Percentiles rank a stretch among this genome's conserved stretches.
phyloP scores from a whole-genome alignment of 2,797 vertebrate species.

The Eutrigla gurnardus region DNA sequence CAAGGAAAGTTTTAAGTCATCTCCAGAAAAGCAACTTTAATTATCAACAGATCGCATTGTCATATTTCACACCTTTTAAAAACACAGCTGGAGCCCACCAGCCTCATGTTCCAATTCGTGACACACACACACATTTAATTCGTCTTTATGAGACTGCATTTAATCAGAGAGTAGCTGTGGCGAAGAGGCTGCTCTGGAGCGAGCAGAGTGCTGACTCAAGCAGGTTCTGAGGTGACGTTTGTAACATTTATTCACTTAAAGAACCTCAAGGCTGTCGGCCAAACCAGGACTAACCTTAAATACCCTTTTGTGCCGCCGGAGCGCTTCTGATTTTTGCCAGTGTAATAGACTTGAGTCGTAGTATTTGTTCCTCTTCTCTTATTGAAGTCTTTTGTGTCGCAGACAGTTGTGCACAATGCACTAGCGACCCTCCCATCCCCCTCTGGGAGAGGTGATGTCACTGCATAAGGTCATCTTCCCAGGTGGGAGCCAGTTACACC shows the following conservation, averaged over 20 bases:
- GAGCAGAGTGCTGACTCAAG: slow-evolving; percentile 57
- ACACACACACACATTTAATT: slow-evolving; percentile 5
- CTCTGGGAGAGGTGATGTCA: slow-evolving; percentile 48
- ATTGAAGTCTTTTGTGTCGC: slow-evolving; percentile 24
- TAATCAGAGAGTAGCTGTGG: slow-evolving; percentile 31
- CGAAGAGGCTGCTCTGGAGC: slow-evolving; percentile 9
- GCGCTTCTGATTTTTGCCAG: neutral
- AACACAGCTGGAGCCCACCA: slow-evolving; percentile 23
- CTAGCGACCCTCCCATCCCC: slow-evolving; percentile 1
- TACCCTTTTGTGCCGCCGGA: slow-evolving; percentile 6
- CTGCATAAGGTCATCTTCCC: slow-evolving; percentile 43
- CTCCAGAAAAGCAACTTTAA: neutral
- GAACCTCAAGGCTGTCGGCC: neutral
- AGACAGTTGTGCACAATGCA: slow-evolving; percentile 48
- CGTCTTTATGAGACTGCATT: slow-evolving; percentile 29
- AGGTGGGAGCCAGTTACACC: slow-evolving; percentile 47
- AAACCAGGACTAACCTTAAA: slow-evolving; percentile 31
- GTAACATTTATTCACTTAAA: slow-evolving; percentile 26
- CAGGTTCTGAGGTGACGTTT: slow-evolving; percentile 38
- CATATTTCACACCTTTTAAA: slow-evolving; percentile 22
- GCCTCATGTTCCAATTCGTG: slow-evolving; percentile 1
- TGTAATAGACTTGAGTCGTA: neutral
- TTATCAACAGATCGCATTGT: neutral
- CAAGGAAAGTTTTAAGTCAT: slow-evolving; percentile 4
- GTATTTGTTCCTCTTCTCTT: neutral